A percentile compares a stretch with the other conserved stretches of the same genome.
phyloP scores from a whole-genome alignment of 2,113 vertebrate species.

The Abramis brama region DNA sequence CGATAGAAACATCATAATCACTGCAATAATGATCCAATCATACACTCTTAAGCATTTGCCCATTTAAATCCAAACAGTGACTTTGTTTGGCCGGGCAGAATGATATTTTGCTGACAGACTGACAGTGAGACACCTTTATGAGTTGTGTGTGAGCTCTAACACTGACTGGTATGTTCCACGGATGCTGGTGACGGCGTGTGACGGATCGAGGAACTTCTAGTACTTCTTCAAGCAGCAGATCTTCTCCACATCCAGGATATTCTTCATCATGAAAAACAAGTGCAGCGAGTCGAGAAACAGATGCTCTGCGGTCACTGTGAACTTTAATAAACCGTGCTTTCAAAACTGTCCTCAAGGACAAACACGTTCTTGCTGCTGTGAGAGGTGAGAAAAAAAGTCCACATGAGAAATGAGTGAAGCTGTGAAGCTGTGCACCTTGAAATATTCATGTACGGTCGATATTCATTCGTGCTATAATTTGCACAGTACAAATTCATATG shows the following conservation, averaged over 20 bases:
- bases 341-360: background rate
- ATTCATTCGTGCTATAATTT: background rate
- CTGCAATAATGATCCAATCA: too few relatives aligned
- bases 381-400: background rate
- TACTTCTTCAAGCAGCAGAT: background rate
- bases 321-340: slow-evolving; percentile 8
- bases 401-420: background rate
- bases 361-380: background rate
- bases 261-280: background rate
- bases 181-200: background rate
- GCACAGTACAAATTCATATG: background rate
- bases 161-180: background rate
- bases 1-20: too few relatives aligned
- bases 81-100: too few relatives aligned
- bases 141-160: background rate
- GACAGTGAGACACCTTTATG: background rate
- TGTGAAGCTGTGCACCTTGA: background rate
- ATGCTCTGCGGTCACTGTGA: slow-evolving; percentile 7
- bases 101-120: background rate
- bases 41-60: too few relatives aligned
- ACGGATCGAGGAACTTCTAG: background rate
- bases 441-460: background rate
- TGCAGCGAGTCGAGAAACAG: background rate
- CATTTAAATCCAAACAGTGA: too few relatives aligned
- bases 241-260: background rate